Evolutionary conservation across 2,113 vertebrate species (phyloP).

Genomic region (Probosciger aterrimus): DNA sequence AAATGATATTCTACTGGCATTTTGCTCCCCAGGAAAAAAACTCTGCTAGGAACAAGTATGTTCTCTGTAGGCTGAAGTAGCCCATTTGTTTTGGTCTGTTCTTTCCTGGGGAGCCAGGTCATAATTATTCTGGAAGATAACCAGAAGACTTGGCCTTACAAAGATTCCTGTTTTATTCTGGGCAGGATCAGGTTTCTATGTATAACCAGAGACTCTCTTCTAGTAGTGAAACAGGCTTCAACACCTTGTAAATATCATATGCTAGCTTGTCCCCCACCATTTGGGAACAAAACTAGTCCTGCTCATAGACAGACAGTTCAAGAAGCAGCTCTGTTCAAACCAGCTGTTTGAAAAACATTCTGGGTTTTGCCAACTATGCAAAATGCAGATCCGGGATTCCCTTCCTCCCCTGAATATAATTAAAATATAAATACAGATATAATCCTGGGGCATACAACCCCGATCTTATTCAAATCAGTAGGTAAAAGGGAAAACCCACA

Average conservation of each 20-base stretch:
- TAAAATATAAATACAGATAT: neutral
- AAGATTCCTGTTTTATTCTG: neutral
- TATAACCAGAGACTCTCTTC: neutral
- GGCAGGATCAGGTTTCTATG: neutral
- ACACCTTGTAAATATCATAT: neutral
- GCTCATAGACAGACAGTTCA: neutral
- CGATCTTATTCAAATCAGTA: neutral
- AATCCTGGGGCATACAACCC: neutral
- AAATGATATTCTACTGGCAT: neutral
- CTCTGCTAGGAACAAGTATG: neutral
- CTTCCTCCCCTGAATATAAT: neutral
- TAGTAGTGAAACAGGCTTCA: neutral
- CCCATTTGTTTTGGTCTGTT: neutral
- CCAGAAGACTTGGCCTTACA: neutral
- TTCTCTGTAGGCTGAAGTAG: neutral
- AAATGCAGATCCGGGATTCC: neutral
- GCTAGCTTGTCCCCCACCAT: neutral
- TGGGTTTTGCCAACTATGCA: neutral
- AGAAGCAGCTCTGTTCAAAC: neutral
- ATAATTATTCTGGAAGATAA: neutral
- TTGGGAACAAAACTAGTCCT: neutral
- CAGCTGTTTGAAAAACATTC: neutral
- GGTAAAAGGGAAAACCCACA: neutral
- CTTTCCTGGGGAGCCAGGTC: neutral
- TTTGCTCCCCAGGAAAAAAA: neutral